Conservation (phyloP, 1,140 invertebrate genomes). For the Hypsibius dujardini region DNA sequence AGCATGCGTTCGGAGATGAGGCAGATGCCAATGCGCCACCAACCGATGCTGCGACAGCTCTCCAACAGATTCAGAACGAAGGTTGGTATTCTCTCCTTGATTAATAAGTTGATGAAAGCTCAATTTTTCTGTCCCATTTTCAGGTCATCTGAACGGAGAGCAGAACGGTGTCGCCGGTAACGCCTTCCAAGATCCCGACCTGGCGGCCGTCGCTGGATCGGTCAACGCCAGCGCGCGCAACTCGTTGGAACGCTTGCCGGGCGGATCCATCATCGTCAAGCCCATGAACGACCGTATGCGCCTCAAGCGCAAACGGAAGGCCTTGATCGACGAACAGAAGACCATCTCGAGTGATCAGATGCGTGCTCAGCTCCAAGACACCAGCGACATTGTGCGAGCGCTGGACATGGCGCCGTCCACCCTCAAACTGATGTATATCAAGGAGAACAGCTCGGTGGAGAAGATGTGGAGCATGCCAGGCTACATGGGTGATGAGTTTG, state of each 20-base stretch:
- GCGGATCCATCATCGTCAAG: background rate
- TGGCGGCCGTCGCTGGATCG: background rate
- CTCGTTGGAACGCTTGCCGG: no score
- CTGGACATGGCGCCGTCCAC: slow-evolving; percentile 96
- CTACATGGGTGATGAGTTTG: background rate
- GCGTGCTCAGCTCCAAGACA: slow-evolving; percentile 94
- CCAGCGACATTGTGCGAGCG: slow-evolving; percentile 87
- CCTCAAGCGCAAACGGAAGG: slow-evolving; percentile 75
- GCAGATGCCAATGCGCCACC: no score
- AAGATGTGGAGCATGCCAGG: slow-evolving; percentile 86
- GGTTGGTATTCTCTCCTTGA: no score
- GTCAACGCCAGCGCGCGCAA: background rate
- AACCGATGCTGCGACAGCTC: no score
- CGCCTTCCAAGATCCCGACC: no score
- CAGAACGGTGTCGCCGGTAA: no score
- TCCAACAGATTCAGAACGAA: no score
- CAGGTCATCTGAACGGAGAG: no score
- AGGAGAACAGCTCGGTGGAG: slow-evolving; percentile 89
- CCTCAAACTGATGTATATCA: slow-evolving; percentile 94
- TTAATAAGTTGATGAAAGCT: no score
- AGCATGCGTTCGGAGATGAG: no score
- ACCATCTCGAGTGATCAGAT: slow-evolving; percentile 99
- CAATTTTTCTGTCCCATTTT: no score
- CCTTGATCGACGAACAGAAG: slow-evolving; percentile 97
- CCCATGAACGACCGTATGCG: background rate